phyloP scores from a whole-genome alignment of 1,140 invertebrate species.

The Sarcophaga peregrina region DNA sequence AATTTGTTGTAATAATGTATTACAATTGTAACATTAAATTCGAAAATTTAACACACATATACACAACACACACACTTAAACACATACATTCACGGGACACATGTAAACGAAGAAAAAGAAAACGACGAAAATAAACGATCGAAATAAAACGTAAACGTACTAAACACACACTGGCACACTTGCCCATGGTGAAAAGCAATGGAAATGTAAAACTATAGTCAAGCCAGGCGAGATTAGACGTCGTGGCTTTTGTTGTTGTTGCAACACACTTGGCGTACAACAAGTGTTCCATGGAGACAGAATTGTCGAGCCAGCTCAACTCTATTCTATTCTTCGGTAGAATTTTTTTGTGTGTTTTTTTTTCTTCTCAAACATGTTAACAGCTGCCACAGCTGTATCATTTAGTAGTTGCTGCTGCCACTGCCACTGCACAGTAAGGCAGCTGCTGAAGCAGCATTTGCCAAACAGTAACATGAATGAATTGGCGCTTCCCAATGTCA shows the following conservation, averaged over 20 bases:
- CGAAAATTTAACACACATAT: constrained; percentile 21
- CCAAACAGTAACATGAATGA: constrained; percentile 13
- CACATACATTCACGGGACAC: background rate
- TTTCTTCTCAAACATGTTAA: background rate
- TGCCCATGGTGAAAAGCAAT: background rate
- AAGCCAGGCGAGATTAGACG: background rate
- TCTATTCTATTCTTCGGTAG: background rate
- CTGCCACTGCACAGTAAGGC: background rate
- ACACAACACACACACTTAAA: background rate
- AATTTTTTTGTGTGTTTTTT: background rate
- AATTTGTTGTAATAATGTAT: constrained; percentile 37
- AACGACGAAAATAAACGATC: too few species aligned
- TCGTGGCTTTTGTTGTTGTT: background rate
- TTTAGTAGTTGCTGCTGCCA: constrained; percentile 9
- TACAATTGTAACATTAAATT: constrained; percentile 31
- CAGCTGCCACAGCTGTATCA: background rate
- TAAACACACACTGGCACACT: background rate
- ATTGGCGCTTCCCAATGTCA: constrained; percentile 17
- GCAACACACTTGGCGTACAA: background rate
- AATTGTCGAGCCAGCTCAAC: background rate
- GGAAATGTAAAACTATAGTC: background rate
- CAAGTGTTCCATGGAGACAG: constrained; percentile 20
- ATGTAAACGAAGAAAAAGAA: too few species aligned
- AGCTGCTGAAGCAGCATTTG: too few species aligned
- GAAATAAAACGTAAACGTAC: too few species aligned